These are phyloP conservation scores for Epizoanthus stellaris DNA, from an alignment of 92 coral and sea anemone species.

Conservation along the genomic window DNA sequence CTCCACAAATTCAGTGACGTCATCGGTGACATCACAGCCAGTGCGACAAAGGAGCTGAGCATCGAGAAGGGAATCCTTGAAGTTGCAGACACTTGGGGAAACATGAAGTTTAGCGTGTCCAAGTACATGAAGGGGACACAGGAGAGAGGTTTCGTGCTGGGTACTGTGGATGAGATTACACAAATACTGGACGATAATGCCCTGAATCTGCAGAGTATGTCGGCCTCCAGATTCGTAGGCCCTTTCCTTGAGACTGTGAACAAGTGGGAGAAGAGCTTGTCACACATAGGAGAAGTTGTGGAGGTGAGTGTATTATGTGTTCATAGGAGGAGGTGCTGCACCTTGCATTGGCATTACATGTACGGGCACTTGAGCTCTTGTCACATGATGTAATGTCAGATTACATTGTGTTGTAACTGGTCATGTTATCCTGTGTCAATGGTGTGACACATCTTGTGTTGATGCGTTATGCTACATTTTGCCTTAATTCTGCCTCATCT, in stretches of 20 bases:
- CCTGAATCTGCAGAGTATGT: constrained; percentile 98
- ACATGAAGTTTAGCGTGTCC: constrained; percentile 94
- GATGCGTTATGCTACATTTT: not conserved
- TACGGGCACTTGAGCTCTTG: not conserved
- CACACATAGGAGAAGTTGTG: constrained; percentile 98
- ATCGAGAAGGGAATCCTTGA: constrained; percentile 97
- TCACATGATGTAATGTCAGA: not conserved
- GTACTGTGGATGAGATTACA: constrained; percentile 92
- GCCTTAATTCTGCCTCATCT: not conserved
- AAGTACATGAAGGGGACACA: constrained; percentile 99
- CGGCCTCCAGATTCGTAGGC: constrained; percentile 99
- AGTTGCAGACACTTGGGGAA: constrained; percentile 94
- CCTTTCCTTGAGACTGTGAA: constrained; percentile 98
- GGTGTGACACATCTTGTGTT: too few species aligned
- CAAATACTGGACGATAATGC: constrained; percentile 98
- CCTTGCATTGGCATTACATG: not conserved
- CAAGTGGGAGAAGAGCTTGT: constrained; percentile 99
- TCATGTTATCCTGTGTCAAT: too few species aligned
- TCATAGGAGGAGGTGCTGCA: not conserved
- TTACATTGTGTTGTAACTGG: too few species aligned
- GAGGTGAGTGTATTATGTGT: constrained; percentile 68
- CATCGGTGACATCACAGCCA: constrained; percentile 98
- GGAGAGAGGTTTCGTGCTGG: constrained; percentile 95
- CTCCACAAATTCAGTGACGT: constrained; percentile 98
- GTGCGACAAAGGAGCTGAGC: constrained; percentile 99